phyloP scores from a whole-genome alignment of 2,797 vertebrate species.

The Glyptemys insculpta region DNA sequence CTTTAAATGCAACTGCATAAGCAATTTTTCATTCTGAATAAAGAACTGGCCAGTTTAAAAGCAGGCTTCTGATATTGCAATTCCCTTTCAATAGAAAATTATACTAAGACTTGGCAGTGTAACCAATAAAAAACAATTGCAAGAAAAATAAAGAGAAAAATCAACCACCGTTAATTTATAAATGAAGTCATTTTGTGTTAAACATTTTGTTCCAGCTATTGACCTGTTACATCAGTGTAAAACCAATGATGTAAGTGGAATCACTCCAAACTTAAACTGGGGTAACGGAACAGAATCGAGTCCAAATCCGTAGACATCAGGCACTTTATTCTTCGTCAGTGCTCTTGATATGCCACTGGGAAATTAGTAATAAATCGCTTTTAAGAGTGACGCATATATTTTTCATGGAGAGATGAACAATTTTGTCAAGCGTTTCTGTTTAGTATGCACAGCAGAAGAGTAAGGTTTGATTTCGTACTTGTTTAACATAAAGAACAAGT shows the following conservation, averaged over 20 bases:
- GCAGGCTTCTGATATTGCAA: not conserved
- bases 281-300: not conserved
- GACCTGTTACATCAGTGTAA: not conserved
- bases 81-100: not conserved
- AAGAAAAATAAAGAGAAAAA: not conserved
- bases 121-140: not conserved
- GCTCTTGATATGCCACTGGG: not conserved
- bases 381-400: not conserved
- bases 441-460: not conserved
- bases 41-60: not conserved
- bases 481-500: not conserved
- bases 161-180: not conserved
- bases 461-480: not conserved
- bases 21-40: not conserved
- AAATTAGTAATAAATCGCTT: not conserved
- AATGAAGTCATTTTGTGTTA: not conserved
- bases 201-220: not conserved
- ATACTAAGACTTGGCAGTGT: not conserved
- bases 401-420: not conserved
- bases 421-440: not conserved
- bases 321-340: too few species aligned
- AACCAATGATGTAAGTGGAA: not conserved
- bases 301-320: not conserved
- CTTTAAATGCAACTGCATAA: not conserved
- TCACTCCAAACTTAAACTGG: not conserved